A percentile compares a stretch with the other conserved stretches of the same genome.
These are phyloP conservation scores for Tinamus major DNA, from an alignment of 2,797 vertebrate species.

Conservation along the genomic window DNA sequence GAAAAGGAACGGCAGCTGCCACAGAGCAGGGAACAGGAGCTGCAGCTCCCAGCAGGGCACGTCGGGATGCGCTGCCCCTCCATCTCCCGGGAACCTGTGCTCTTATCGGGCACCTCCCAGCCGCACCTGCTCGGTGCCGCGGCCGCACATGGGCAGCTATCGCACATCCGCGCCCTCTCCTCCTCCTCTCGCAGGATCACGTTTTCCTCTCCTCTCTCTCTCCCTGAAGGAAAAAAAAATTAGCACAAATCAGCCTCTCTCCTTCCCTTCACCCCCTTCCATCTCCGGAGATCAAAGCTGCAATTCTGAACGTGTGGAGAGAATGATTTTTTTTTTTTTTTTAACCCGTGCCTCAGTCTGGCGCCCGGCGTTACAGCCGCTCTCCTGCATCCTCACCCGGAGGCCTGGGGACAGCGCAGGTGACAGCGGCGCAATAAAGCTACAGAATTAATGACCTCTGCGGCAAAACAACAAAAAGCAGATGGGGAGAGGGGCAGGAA, in stretches of 20 bases:
- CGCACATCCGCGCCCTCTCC: not conserved
- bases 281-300: not conserved
- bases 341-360: not conserved
- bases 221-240: fast-evolving
- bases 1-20: not conserved
- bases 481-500: too few species aligned
- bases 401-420: not conserved
- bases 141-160: conserved; percentile 2
- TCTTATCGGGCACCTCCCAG: not conserved
- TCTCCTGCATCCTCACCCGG: not conserved
- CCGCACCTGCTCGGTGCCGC: conserved; percentile 54
- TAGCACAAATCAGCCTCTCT: not conserved
- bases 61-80: fast-evolving
- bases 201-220: not conserved
- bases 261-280: not conserved
- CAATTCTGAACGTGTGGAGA: not conserved
- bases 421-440: not conserved
- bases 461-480: too few species aligned
- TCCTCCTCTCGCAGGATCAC: not conserved
- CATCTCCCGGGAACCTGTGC: not conserved
- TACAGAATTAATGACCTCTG: not conserved
- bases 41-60: not conserved
- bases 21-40: not conserved
- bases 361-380: not conserved
- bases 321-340: not conserved